These are phyloP conservation scores for Tragulus kanchil DNA, from an alignment of 2,113 vertebrate species.

Conservation along the genomic window DNA sequence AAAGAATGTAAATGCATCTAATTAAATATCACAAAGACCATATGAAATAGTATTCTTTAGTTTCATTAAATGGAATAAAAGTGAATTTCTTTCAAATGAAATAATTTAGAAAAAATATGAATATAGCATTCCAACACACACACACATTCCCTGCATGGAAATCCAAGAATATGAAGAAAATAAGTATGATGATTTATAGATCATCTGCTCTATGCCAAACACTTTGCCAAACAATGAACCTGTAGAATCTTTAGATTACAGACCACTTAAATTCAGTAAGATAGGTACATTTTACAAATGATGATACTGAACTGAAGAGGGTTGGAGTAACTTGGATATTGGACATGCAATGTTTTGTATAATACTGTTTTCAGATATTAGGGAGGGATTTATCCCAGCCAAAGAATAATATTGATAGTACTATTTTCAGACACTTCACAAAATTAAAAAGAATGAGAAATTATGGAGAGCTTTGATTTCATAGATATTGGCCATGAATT, in stretches of 20 bases:
- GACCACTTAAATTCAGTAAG: background rate
- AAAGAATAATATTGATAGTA: background rate
- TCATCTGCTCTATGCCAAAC: background rate
- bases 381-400: background rate
- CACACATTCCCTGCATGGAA: background rate
- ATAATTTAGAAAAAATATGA: background rate
- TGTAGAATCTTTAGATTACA: background rate
- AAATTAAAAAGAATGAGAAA: slow-evolving; percentile 51
- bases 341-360: background rate
- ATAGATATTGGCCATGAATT: background rate
- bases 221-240: background rate
- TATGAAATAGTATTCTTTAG: background rate
- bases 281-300: background rate
- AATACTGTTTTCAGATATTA: slow-evolving; percentile 34
- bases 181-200: background rate
- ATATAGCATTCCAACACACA: background rate
- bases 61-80: background rate
- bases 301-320: background rate
- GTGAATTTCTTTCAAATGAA: slow-evolving; percentile 45
- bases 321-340: background rate
- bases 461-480: background rate
- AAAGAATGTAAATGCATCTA: background rate
- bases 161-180: slow-evolving; percentile 23
- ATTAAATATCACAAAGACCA: background rate
- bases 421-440: slow-evolving; percentile 9